Evolutionary conservation across 2,113 vertebrate species (phyloP).

Genomic region (Eudyptes chrysolophus): DNA sequence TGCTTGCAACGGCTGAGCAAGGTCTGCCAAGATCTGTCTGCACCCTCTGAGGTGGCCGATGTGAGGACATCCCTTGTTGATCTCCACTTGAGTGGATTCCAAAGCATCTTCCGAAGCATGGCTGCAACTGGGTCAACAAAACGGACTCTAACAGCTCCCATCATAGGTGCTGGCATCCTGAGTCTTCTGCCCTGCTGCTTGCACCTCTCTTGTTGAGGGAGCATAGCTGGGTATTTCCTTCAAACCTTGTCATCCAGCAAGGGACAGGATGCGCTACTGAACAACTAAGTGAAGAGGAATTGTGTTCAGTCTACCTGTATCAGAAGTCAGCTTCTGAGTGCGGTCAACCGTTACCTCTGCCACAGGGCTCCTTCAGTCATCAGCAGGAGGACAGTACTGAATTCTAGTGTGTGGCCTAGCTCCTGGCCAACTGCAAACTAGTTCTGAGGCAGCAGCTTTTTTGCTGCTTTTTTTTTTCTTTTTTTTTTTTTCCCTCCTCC

Average conservation of each 20-base stretch:
- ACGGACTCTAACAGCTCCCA: neutral
- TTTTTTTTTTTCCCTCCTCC: too few relatives aligned
- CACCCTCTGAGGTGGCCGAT: fast-evolving
- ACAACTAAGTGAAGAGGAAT: neutral
- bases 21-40: neutral
- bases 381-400: neutral
- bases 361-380: neutral
- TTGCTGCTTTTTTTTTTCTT: neutral
- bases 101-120: neutral
- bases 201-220: neutral
- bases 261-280: neutral
- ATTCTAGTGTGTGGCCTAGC: neutral
- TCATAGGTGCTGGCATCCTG: neutral
- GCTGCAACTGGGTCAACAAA: neutral
- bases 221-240: neutral
- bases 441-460: neutral
- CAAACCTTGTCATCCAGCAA: neutral
- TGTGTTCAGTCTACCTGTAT: neutral
- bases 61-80: neutral
- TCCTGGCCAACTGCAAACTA: neutral
- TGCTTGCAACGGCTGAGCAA: neutral
- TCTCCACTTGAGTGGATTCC: neutral
- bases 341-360: neutral
- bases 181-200: neutral
- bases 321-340: neutral